phyloP scores from a whole-genome alignment of 2,888 invertebrate genomes.

The Hypomecis atomaria region DNA sequence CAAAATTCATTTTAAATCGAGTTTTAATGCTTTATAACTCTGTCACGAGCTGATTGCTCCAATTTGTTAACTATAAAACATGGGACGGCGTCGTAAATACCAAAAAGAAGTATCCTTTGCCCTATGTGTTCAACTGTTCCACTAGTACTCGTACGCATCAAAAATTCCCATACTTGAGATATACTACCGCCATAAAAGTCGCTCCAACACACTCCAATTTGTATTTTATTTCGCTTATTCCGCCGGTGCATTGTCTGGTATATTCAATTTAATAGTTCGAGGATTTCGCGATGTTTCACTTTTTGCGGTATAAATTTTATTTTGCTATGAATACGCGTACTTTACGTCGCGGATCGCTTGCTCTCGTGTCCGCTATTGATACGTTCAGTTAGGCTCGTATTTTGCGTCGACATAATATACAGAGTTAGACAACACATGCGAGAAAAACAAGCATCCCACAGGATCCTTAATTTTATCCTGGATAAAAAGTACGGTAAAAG shows the following conservation, averaged over 20 bases:
- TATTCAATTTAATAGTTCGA: constrained; percentile 55
- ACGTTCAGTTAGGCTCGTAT: constrained; percentile 1
- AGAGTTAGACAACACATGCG: too few species aligned
- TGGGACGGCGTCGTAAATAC: constrained; percentile 59
- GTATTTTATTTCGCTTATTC: constrained; percentile 50
- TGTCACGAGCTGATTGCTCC: constrained; percentile 68
- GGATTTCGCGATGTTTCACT: constrained; percentile 37
- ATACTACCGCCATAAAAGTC: constrained; percentile 63
- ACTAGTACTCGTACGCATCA: constrained; percentile 23
- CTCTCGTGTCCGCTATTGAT: constrained; percentile 4
- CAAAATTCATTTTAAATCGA: constrained; percentile 52
- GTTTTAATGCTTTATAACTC: constrained; percentile 65
- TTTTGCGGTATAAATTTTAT: constrained; percentile 48
- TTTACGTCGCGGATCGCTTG: constrained; percentile 29
- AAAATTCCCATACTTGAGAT: constrained; percentile 44
- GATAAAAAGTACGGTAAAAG: too few species aligned
- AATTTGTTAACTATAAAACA: constrained; percentile 74
- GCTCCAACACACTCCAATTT: constrained; percentile 39
- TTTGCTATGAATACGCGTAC: constrained; percentile 46
- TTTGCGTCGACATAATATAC: too few species aligned
- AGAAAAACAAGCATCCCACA: too few species aligned
- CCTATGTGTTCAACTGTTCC: constrained; percentile 20
- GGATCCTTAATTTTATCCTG: too few species aligned
- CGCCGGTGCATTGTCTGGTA: constrained; percentile 46
- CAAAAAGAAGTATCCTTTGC: constrained; percentile 49